phyloP scores from a whole-genome alignment of 2,888 invertebrate species.

The Synanthedon andrenaeformis region DNA sequence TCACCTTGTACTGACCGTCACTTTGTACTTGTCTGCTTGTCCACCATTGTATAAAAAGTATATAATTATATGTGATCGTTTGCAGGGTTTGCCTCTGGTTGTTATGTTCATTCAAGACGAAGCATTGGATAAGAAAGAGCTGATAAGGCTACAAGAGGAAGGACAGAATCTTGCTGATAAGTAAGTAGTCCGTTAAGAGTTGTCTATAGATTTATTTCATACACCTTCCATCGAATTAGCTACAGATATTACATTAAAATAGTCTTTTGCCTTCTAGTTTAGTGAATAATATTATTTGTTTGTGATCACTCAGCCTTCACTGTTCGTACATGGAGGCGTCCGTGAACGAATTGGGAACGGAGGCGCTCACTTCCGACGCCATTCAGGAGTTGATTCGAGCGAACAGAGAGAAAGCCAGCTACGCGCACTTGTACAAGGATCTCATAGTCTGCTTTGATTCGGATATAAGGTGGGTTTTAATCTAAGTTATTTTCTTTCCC shows the following conservation, averaged over 20 bases:
- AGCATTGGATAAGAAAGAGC: constrained; percentile 84
- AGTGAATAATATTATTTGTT: neutral
- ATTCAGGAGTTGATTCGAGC: constrained; percentile 80
- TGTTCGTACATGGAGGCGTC: constrained; percentile 88
- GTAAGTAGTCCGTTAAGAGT: constrained; percentile 46
- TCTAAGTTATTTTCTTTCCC: neutral
- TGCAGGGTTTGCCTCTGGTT: constrained; percentile 80
- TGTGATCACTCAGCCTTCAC: constrained; percentile 73
- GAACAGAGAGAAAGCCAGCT: constrained; percentile 82
- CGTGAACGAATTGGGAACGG: constrained; percentile 74
- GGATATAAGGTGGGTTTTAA: constrained; percentile 76
- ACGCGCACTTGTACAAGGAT: constrained; percentile 80
- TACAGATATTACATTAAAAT: too few relatives aligned
- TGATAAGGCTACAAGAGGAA: constrained; percentile 86
- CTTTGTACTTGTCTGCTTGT: too few relatives aligned
- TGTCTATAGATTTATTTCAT: too few relatives aligned
- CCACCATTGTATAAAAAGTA: neutral
- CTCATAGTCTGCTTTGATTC: constrained; percentile 85
- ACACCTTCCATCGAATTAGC: too few relatives aligned
- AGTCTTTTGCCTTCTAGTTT: too few relatives aligned
- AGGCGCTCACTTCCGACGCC: constrained; percentile 77
- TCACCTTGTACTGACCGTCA: too few relatives aligned
- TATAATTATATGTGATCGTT: neutral
- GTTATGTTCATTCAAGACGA: constrained; percentile 91
- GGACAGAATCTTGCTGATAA: constrained; percentile 91